These are phyloP conservation scores for Protosalanx chinensis DNA, from an alignment of 2,797 vertebrate species.

Conservation along the genomic window DNA sequence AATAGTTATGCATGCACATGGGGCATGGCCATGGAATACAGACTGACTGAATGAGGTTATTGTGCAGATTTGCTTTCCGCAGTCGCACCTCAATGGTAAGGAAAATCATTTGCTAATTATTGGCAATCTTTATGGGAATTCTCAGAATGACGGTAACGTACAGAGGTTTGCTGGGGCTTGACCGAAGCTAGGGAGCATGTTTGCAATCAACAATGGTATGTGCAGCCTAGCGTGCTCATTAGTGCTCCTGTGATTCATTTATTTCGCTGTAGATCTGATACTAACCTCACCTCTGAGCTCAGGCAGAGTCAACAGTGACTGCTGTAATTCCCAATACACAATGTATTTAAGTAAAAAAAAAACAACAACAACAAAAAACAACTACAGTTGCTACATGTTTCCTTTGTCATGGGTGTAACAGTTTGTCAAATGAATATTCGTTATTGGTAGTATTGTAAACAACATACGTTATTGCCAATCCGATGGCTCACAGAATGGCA, in stretches of 20 bases:
- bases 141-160: constrained; percentile 48
- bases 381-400: not conserved
- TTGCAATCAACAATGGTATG: constrained; percentile 47
- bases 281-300: not conserved
- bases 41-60: constrained; percentile 66
- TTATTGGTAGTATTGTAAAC: not conserved
- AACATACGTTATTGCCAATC: not conserved
- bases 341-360: not conserved
- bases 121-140: constrained; percentile 61
- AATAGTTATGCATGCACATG: constrained; percentile 28
- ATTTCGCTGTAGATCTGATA: not conserved
- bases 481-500: not conserved
- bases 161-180: constrained; percentile 46
- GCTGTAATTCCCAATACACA: not conserved
- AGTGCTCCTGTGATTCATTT: not conserved
- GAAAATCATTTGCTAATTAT: constrained; percentile 69
- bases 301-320: not conserved
- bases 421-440: not conserved
- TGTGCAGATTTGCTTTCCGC: constrained; percentile 67
- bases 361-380: not conserved
- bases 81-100: constrained; percentile 53
- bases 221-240: not conserved
- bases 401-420: not conserved
- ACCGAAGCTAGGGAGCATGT: constrained; percentile 25
- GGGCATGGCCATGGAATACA: constrained; percentile 19